Base-by-base conservation (phyloP, 2,113 vertebrate species). In the Ascaphus truei region DNA sequence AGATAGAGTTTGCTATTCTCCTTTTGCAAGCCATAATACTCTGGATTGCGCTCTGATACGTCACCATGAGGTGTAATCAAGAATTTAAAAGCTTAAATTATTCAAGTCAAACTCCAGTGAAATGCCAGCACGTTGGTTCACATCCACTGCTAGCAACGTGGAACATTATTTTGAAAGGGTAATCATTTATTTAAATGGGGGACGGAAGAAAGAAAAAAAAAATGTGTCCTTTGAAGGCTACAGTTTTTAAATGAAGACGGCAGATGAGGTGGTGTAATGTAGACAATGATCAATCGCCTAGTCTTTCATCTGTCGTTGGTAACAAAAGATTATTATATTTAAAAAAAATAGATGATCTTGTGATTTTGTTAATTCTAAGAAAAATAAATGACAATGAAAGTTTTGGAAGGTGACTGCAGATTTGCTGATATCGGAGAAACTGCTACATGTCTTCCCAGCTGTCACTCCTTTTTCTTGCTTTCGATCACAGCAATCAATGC, bases 141-240 rank as follows among this genome's bases (percentile, higher is more conserved):
- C 33, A 61, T 71, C 67, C 57, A 61, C 45, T 61, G 34, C 45
- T 61, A 26, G 56, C 33, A 52, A 71, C 61, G 48, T 5, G 47
- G 57, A 71, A 71, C 57, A 71, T 71, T 51, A 71, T 71, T 71
- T 71, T 71, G 45, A 43, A 61, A 25, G 45, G 57, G 56, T 71
- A 71, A 71, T 71, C 48, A 71, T 69, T 69, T 69, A 69, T 69
- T 69, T 69, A 69, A 69, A 69, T 52, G 41, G 67, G 67, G n/a
- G n/a, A n/a, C n/a, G n/a, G n/a, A n/a, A n/a, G n/a, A n/a, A n/a
- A n/a, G n/a, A n/a, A n/a, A 61, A 69, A 69, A 59, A 22, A 69
- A 69, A 52, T 22, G 66, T 59, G 67, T 68, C 66, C 53, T 68
- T 68, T 68, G 43, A 68, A 60, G 55, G 33, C 43, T 69, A 59